Conservation (phyloP, 1,140 invertebrate species). For the Ptiloglossa arizonensis region DNA sequence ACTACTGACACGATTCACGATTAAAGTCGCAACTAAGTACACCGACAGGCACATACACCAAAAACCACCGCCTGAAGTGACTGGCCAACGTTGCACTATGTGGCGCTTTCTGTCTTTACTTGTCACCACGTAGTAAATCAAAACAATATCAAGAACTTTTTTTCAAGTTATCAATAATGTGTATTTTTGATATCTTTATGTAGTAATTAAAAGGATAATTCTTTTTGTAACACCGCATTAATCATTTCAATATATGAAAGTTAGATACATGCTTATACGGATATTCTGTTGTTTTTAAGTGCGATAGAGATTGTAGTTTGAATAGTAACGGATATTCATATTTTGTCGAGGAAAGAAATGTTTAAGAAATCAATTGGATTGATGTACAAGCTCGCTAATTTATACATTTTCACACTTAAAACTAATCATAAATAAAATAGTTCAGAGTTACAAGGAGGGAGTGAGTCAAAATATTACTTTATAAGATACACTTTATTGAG, state of each 20-base stretch:
- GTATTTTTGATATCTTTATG: too few species aligned
- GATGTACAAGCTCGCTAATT: too few species aligned
- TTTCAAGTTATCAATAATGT: not conserved
- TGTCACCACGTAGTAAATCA: slow-evolving; percentile 68
- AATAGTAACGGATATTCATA: too few species aligned
- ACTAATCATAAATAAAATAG: not conserved
- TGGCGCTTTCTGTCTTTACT: slow-evolving; percentile 62
- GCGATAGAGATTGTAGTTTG: slow-evolving; percentile 1
- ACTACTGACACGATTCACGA: not conserved
- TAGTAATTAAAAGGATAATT: not conserved
- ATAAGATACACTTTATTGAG: slow-evolving; percentile 73
- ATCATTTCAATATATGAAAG: not conserved
- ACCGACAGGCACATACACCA: not conserved
- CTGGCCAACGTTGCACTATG: slow-evolving; percentile 62
- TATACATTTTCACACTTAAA: not conserved
- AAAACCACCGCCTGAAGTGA: not conserved
- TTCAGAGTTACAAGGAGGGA: not conserved
- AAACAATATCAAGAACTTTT: not conserved
- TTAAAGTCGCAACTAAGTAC: not conserved
- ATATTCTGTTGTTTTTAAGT: slow-evolving; percentile 14
- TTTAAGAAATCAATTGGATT: too few species aligned
- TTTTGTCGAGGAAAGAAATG: too few species aligned
- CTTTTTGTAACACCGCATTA: not conserved
- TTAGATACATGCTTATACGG: not conserved
- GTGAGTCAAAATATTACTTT: slow-evolving; percentile 2